These are phyloP conservation scores for Hirtodrosophila alboralis DNA, from an alignment of 2,888 invertebrate species.

Conservation along the genomic window DNA sequence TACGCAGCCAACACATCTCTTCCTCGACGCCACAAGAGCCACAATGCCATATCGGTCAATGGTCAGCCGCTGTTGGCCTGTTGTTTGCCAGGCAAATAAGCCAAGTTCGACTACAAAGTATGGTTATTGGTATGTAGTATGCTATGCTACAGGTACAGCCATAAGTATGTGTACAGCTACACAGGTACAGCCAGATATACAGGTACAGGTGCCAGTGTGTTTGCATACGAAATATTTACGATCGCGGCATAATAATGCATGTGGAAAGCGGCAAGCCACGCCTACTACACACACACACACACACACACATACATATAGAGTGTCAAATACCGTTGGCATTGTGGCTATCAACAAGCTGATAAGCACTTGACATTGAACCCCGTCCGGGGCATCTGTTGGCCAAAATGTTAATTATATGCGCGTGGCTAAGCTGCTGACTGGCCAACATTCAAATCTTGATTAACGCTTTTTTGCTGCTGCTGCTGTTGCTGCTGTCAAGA, in stretches of 20 bases:
- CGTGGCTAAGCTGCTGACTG: constrained; percentile 65
- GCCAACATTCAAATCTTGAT: constrained; percentile 66
- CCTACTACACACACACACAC: too few species aligned
- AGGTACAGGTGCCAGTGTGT: constrained; percentile 42
- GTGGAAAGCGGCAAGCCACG: constrained; percentile 23
- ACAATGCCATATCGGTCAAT: constrained; percentile 68
- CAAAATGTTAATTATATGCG: constrained; percentile 78
- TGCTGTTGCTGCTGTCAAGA: not conserved
- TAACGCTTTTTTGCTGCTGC: constrained; percentile 36
- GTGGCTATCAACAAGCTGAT: constrained; percentile 54
- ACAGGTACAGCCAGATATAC: constrained; percentile 32
- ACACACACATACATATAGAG: constrained; percentile 12
- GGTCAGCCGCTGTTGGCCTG: constrained; percentile 68
- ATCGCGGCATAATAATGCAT: constrained; percentile 31
- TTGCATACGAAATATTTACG: constrained; percentile 76
- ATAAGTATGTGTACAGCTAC: constrained; percentile 37
- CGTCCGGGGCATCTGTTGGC: constrained; percentile 44
- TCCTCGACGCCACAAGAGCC: constrained; percentile 17
- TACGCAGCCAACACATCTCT: constrained; percentile 57
- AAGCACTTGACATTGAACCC: constrained; percentile 76
- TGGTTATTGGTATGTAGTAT: constrained; percentile 47
- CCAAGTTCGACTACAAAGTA: constrained; percentile 51
- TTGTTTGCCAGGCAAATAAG: constrained; percentile 73
- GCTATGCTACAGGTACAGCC: constrained; percentile 33
- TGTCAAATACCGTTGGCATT: constrained; percentile 47